Conservation (phyloP, 2,113 vertebrate genomes). For the Vidua macroura region DNA sequence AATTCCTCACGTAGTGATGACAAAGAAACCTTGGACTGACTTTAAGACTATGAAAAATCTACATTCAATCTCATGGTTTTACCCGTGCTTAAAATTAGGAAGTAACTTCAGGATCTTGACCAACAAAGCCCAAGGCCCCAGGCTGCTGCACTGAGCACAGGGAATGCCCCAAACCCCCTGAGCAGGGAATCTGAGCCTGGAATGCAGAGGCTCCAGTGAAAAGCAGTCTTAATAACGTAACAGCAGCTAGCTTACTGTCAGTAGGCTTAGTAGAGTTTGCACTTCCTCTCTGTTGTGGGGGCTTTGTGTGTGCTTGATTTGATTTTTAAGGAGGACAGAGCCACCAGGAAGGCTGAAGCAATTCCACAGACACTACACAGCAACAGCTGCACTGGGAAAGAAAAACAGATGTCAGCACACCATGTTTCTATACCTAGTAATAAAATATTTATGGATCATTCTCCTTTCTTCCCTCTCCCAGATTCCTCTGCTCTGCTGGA, state of each 20-base stretch:
- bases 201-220: not conserved
- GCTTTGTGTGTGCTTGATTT: not conserved
- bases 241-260: not conserved
- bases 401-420: conserved; percentile 43
- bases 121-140: not conserved
- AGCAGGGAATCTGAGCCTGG: not conserved
- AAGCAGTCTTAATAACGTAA: not conserved
- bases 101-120: not conserved
- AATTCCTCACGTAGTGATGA: not conserved
- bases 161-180: not conserved
- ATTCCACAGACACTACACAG: not conserved
- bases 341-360: not conserved
- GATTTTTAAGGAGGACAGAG: not conserved
- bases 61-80: not conserved
- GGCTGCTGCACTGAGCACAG: not conserved
- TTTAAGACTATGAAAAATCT: not conserved
- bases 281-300: not conserved
- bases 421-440: conserved; percentile 1
- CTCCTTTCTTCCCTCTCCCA: not conserved
- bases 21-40: not conserved
- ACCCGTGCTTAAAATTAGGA: not conserved
- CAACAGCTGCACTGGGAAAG: conserved; percentile 11
- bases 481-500: not conserved
- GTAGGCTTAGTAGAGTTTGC: not conserved
- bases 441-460: conserved; percentile 17